A percentile compares a stretch with the other conserved stretches of the same genome.
Conservation (phyloP, 2,888 invertebrate genomes). For the Alloplasta piceator region DNA sequence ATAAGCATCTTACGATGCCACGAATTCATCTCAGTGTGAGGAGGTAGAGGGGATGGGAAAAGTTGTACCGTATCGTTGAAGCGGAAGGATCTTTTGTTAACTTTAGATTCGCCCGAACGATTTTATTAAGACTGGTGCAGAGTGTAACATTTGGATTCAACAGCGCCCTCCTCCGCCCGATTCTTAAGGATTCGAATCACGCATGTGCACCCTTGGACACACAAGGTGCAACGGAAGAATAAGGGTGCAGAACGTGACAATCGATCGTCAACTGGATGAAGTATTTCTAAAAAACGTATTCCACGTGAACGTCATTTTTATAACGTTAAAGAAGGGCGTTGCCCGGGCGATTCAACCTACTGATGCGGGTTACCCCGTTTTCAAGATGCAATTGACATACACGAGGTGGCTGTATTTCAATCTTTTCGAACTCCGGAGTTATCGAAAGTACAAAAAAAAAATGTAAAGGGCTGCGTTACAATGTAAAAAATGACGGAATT, state of each 20-base stretch:
- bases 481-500: too few species aligned
- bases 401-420: too few species aligned
- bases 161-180: slow-evolving; percentile 47
- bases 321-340: neutral
- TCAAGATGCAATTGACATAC: slow-evolving; percentile 1
- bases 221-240: slow-evolving; percentile 8
- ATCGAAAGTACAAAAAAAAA: too few species aligned
- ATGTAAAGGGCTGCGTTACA: too few species aligned
- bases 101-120: slow-evolving; percentile 77
- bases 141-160: slow-evolving; percentile 68
- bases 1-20: slow-evolving; percentile 73
- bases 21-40: slow-evolving; percentile 49
- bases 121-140: slow-evolving; percentile 70
- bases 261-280: slow-evolving; percentile 46
- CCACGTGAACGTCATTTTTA: neutral
- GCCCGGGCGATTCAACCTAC: neutral
- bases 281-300: neutral
- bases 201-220: slow-evolving; percentile 6
- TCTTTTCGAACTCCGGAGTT: too few species aligned
- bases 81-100: slow-evolving; percentile 73
- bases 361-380: neutral
- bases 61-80: slow-evolving; percentile 73
- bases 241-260: slow-evolving; percentile 67
- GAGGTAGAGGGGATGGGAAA: slow-evolving; percentile 46
- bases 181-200: slow-evolving; percentile 42